Percentiles rank a stretch among this genome's conserved stretches.
Conservation (phyloP, 2,797 vertebrate species). For the Synaphobranchus kaupii region DNA sequence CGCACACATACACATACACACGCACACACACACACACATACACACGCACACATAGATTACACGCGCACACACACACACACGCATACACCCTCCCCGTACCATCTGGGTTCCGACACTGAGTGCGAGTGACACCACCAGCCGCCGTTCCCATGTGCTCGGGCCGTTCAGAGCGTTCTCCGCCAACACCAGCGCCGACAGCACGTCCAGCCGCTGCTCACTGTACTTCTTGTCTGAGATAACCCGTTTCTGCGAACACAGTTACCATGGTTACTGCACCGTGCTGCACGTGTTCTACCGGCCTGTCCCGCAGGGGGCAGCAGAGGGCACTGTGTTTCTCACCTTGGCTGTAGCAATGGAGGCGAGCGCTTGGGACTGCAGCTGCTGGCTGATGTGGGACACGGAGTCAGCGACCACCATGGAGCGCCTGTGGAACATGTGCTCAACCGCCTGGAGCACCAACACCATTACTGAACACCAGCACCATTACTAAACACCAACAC, state of each 20-base stretch:
- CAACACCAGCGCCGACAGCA: constrained; percentile 92
- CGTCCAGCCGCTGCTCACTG: constrained; percentile 95
- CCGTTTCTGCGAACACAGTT: constrained; percentile 81
- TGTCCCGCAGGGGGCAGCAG: constrained; percentile 17
- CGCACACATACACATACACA: background rate
- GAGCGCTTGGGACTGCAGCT: constrained; percentile 93
- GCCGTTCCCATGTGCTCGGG: constrained; percentile 91
- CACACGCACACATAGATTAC: background rate
- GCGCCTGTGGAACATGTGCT: constrained; percentile 91
- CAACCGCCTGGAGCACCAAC: constrained; percentile 78
- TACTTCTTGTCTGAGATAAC: constrained; percentile 99
- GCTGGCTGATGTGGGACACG: constrained; percentile 90
- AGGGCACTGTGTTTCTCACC: constrained; percentile 63
- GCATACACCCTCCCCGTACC: constrained; percentile 70
- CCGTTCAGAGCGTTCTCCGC: constrained; percentile 93
- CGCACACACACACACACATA: background rate
- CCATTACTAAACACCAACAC: background rate
- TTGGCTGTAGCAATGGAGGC: constrained; percentile 86
- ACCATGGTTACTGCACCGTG: background rate
- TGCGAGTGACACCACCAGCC: constrained; percentile 88
- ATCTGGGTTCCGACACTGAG: constrained; percentile 95
- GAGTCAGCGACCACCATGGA: constrained; percentile 95
- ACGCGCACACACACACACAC: background rate
- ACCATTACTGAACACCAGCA: background rate
- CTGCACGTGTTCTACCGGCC: background rate